Base-by-base conservation (phyloP, 1,140 invertebrate genomes). In the Philaenus spumarius region DNA sequence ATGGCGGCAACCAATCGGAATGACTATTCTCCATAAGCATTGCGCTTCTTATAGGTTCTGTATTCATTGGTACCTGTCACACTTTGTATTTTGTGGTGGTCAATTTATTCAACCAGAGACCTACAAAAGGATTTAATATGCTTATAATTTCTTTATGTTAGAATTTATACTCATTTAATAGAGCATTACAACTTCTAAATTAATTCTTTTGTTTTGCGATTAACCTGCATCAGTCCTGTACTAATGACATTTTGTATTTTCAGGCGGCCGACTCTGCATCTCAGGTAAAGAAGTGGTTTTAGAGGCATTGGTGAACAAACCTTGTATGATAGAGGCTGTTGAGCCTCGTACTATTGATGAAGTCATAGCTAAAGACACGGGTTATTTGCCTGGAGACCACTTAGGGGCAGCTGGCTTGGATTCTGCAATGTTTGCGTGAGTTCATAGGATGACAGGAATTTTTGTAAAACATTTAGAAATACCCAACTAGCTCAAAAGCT, bases 391-490 rank as follows among this genome's bases (percentile, higher is more conserved):
- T 1, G 88, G 88, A 1, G 87, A 90, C 73, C 73, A 73, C 6
- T 72, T 76, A 55, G 88, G 89, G 1, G 86, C 87, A 4, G 86
- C 79, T 42, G 88, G 89, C 5, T 71, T 87, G 0, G 85, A 89
- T 69, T 86, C 86, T 0, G 71, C 77, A 1, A 71, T 89, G 30
- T 90, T 82, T 70, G 67, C 82, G 26, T 76, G 64, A 68, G 70
- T 70, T 15, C 3, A 30, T 30, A n/a, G n/a, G n/a, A n/a, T n/a
- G n/a, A 58, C 26, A 39, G 50, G 17, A 39, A 17, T 19, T 55
- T 19, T 51, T 19, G 0, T 26, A 63, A 37, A 35, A 39, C n/a
- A 24, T 61, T 26, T 59, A 17, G 37, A 11, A 11, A 11, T 39
- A 39, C n/a, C n/a, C n/a, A 39, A 39, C 35, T 39, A 11, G 9